Percentiles rank a stretch among this genome's conserved stretches.
Evolutionary conservation across 2,888 invertebrate genomes (phyloP).

Genomic region (Scelioninae gen. 1): DNA sequence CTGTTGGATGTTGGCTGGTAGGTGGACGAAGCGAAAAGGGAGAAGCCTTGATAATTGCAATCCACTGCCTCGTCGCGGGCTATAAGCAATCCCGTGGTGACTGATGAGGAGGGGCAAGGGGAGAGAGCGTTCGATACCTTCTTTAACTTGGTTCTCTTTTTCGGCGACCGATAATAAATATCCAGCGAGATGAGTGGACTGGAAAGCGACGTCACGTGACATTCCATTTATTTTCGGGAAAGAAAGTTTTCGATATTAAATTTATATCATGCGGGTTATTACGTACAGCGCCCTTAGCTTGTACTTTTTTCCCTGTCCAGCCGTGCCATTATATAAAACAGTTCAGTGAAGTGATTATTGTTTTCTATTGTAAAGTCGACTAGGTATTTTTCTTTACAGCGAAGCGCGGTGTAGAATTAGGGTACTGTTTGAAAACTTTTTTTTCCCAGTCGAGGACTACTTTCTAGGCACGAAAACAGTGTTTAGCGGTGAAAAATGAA

Average conservation of each 20-base stretch:
- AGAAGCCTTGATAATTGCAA: slow-evolving; percentile 83
- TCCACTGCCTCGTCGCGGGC: slow-evolving; percentile 79
- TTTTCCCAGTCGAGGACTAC: neutral
- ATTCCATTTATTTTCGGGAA: slow-evolving; percentile 57
- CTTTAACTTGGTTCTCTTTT: slow-evolving; percentile 60
- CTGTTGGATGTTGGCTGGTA: slow-evolving; percentile 62
- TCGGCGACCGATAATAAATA: slow-evolving; percentile 70
- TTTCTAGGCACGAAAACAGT: slow-evolving; percentile 22
- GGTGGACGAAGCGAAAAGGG: slow-evolving; percentile 69
- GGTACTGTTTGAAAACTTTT: slow-evolving; percentile 24
- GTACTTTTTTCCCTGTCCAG: neutral
- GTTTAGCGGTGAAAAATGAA: slow-evolving; percentile 41
- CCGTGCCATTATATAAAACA: slow-evolving; percentile 15
- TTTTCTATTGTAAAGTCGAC: slow-evolving; percentile 41
- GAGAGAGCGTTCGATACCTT: slow-evolving; percentile 75
- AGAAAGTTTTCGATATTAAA: slow-evolving; percentile 63
- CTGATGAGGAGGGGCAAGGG: slow-evolving; percentile 75
- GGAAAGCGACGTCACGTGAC: slow-evolving; percentile 72
- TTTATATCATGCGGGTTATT: slow-evolving; percentile 57
- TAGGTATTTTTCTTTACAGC: neutral
- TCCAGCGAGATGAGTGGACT: slow-evolving; percentile 63
- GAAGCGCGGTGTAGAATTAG: slow-evolving; percentile 2
- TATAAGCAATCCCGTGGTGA: slow-evolving; percentile 76
- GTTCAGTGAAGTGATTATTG: slow-evolving; percentile 37
- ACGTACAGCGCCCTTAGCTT: slow-evolving; percentile 6